Evolutionary conservation across 2,113 vertebrate genomes (phyloP).

Genomic region (Larimichthys crocea): DNA sequence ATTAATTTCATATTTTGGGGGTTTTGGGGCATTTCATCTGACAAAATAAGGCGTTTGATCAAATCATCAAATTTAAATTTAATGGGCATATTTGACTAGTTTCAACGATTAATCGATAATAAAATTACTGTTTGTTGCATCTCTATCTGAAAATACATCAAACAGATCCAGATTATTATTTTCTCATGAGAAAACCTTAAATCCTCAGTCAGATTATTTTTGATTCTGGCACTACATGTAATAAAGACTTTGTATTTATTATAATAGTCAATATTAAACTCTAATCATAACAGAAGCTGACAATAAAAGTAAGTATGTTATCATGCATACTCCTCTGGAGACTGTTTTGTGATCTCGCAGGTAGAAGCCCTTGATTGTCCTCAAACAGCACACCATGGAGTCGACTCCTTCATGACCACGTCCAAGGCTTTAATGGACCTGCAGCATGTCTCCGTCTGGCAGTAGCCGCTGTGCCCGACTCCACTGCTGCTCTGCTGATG

Average conservation of each 20-base stretch:
- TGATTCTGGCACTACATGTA: not conserved
- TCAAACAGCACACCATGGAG: constrained; percentile 56
- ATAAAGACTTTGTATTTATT: not conserved
- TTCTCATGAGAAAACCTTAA: too few species aligned
- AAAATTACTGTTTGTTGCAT: too few species aligned
- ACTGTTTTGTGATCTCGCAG: constrained; percentile 24
- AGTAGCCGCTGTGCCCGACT: constrained; percentile 49
- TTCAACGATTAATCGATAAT: too few species aligned
- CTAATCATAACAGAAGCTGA: not conserved
- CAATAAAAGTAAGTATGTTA: not conserved
- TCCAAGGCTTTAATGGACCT: constrained; percentile 68
- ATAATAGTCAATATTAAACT: not conserved
- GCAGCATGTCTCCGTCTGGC: constrained; percentile 63
- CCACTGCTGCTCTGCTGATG: constrained; percentile 70
- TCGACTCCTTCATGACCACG: constrained; percentile 49
- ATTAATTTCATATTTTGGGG: not conserved
- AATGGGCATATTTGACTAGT: too few species aligned
- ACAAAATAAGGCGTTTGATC: not conserved
- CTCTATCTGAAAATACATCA: too few species aligned
- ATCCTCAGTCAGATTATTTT: too few species aligned
- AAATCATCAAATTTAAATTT: not conserved
- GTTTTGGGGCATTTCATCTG: not conserved
- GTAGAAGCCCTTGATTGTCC: constrained; percentile 59
- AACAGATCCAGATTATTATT: too few species aligned
- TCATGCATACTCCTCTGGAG: not conserved